Evolutionary conservation across 2,888 invertebrate genomes (phyloP).

Genomic region (Polymixis flavicincta): DNA sequence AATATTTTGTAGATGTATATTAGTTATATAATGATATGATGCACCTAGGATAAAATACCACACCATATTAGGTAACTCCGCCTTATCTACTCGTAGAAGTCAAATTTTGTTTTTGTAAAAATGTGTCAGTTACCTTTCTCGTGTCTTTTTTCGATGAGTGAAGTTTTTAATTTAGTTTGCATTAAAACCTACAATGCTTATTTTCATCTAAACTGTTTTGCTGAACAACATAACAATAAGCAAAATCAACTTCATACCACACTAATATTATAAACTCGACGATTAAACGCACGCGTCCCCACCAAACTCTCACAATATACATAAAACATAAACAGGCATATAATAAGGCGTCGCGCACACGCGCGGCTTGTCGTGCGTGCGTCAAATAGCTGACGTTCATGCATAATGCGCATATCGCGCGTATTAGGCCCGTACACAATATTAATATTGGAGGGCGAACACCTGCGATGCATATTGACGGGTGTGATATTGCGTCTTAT

Average conservation of each 20-base stretch:
- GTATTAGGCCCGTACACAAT: constrained; percentile 66
- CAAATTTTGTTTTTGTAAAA: not conserved
- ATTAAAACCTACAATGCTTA: not conserved
- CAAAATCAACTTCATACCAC: constrained; percentile 3
- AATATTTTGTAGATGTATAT: too few relatives aligned
- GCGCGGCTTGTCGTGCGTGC: constrained; percentile 63
- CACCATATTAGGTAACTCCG: too few relatives aligned
- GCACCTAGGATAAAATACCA: too few relatives aligned
- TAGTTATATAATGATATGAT: too few relatives aligned
- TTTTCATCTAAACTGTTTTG: not conserved
- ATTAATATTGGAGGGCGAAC: constrained; percentile 66
- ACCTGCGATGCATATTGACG: constrained; percentile 69
- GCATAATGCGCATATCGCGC: constrained; percentile 79
- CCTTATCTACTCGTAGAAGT: too few relatives aligned
- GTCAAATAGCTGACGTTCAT: constrained; percentile 72
- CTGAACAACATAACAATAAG: constrained; percentile 11
- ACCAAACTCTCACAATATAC: constrained; percentile 52
- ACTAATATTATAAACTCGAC: constrained; percentile 41
- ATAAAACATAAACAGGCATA: constrained; percentile 62
- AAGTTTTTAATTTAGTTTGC: not conserved
- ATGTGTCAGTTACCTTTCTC: not conserved
- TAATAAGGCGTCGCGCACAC: constrained; percentile 58
- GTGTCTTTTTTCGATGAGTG: not conserved
- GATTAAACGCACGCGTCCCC: constrained; percentile 54
- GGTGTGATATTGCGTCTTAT: constrained; percentile 58